These are phyloP conservation scores for Dysidea cf. avara DNA, from an alignment of 37 sponge, comb jelly and placozoan species.

Conservation along the genomic window DNA sequence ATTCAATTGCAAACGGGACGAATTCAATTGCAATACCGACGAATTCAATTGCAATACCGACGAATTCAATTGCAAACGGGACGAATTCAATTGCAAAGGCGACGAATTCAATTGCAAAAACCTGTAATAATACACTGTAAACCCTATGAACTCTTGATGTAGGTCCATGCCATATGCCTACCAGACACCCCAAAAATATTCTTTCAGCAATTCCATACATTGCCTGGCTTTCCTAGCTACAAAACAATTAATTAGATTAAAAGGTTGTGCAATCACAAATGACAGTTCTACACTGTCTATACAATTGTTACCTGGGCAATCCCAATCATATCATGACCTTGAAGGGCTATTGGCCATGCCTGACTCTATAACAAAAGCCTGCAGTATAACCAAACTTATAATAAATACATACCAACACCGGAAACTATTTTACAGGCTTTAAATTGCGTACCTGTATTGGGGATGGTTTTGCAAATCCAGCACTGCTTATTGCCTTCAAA, in stretches of 20 bases:
- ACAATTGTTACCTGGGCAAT: conserved; percentile 79
- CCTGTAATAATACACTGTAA: too few relatives aligned
- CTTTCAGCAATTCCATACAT: too few relatives aligned
- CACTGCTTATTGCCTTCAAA: conserved; percentile 61
- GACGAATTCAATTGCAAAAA: too few relatives aligned
- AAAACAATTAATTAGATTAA: not conserved
- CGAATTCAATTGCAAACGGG: too few relatives aligned
- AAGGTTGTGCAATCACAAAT: not conserved
- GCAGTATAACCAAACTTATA: not conserved
- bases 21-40: too few relatives aligned
- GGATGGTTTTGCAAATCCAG: conserved; percentile 73
- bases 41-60: too few relatives aligned
- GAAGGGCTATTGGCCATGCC: conserved; percentile 87
- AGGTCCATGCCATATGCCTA: too few relatives aligned
- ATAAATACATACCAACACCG: not conserved
- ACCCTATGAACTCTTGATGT: too few relatives aligned
- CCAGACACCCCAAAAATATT: too few relatives aligned
- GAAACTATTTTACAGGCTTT: not conserved
- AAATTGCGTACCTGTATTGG: conserved; percentile 76
- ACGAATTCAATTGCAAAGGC: too few relatives aligned
- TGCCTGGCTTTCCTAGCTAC: not conserved
- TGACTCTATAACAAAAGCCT: conserved; percentile 51
- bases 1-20: too few relatives aligned
- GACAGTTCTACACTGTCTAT: not conserved
- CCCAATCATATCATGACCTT: conserved; percentile 93